Percentiles rank a stretch among this genome's conserved stretches.
These are phyloP conservation scores for Pelmatolapia mariae DNA, from an alignment of 2,113 vertebrate species.

Conservation along the genomic window DNA sequence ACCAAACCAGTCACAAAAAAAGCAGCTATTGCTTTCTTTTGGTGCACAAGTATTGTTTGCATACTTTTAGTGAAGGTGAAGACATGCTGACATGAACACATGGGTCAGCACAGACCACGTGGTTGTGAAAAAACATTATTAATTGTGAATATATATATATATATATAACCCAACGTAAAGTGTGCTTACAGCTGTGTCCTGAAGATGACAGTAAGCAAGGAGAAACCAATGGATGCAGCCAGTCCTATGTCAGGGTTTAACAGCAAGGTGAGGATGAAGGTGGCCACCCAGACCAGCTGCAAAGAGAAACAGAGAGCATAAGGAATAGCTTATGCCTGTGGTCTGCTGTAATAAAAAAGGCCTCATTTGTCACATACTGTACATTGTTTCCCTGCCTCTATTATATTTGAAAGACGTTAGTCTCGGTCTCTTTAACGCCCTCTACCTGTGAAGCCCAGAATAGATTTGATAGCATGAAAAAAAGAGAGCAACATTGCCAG, in stretches of 20 bases:
- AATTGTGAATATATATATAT: background rate
- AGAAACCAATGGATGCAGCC: slow-evolving; percentile 77
- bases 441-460: background rate
- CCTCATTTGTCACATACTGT: background rate
- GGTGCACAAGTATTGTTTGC: fast-evolving
- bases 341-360: background rate
- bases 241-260: slow-evolving; percentile 88
- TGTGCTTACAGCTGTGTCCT: slow-evolving; percentile 83
- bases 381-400: background rate
- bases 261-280: slow-evolving; percentile 80
- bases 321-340: background rate
- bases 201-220: slow-evolving; percentile 85
- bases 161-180: background rate
- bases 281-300: slow-evolving; percentile 84
- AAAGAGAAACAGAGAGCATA: background rate
- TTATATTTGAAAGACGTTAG: background rate
- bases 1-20: background rate
- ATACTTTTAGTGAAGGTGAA: background rate
- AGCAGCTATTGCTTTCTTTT: background rate
- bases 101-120: background rate
- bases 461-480: background rate
- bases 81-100: background rate
- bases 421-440: background rate
- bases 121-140: background rate
- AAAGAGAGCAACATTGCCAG: background rate